Percentiles rank a stretch among this genome's conserved stretches.
These are phyloP conservation scores for Synergus itoensis DNA, from an alignment of 2,888 invertebrate species.

Conservation along the genomic window DNA sequence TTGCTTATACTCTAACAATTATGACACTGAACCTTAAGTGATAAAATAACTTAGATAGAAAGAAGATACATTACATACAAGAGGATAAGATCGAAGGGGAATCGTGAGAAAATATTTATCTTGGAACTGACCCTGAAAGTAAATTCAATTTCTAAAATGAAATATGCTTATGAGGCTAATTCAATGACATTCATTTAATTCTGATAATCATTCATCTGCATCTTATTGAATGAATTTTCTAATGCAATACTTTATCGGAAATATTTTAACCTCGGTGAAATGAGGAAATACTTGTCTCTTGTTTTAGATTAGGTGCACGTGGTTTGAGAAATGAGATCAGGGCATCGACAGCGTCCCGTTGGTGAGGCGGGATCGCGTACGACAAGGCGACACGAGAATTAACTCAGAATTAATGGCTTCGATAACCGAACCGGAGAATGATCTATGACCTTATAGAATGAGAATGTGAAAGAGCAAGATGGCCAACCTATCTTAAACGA, in stretches of 20 bases:
- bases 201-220: neutral
- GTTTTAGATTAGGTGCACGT: constrained; percentile 31
- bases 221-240: neutral
- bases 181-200: neutral
- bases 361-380: constrained; percentile 11
- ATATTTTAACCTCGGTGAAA: constrained; percentile 20
- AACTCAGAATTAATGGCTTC: constrained; percentile 50
- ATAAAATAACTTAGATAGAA: neutral
- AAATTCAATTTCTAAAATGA: neutral
- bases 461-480: constrained; percentile 30
- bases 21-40: neutral
- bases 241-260: neutral
- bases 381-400: constrained; percentile 46
- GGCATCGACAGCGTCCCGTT: constrained; percentile 30
- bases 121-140: neutral
- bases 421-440: constrained; percentile 46
- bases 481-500: constrained; percentile 21
- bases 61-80: neutral
- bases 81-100: neutral
- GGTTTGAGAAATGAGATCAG: constrained; percentile 31
- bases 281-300: constrained; percentile 15
- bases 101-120: constrained; percentile 2
- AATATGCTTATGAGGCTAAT: neutral
- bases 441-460: constrained; percentile 42
- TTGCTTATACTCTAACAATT: neutral